Conservation (phyloP, 2,797 vertebrate species). For the Sebastes baramenuke region DNA sequence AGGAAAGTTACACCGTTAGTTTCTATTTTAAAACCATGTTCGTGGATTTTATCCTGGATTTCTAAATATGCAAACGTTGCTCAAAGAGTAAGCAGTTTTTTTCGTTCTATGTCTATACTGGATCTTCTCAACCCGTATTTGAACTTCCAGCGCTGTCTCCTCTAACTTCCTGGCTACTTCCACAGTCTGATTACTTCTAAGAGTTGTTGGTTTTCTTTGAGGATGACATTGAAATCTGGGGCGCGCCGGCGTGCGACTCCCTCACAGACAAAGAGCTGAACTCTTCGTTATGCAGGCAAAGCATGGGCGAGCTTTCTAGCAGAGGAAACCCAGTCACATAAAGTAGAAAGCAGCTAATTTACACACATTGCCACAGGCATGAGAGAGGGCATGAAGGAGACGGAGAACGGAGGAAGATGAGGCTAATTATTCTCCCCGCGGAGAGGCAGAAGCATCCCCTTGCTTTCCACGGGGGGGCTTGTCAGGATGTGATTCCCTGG, state of each 20-base stretch:
- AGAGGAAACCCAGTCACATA: constrained; percentile 4
- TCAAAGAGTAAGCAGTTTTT: background rate
- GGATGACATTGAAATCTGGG: constrained; percentile 53
- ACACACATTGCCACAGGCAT: constrained; percentile 54
- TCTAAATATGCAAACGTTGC: background rate
- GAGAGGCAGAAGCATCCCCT: constrained; percentile 24
- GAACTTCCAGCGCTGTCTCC: background rate
- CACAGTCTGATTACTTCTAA: background rate
- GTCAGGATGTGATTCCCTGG: constrained; percentile 36
- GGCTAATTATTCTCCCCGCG: constrained; percentile 58
- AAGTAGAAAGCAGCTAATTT: constrained; percentile 41
- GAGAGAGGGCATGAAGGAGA: constrained; percentile 22
- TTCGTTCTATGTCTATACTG: background rate
- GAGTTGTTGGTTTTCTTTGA: constrained; percentile 38
- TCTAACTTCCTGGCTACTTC: constrained; percentile 9
- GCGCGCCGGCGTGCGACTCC: background rate
- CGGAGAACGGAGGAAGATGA: constrained; percentile 35
- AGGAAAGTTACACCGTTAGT: background rate
- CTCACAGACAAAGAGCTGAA: constrained; percentile 17
- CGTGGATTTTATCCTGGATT: background rate
- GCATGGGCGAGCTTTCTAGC: constrained; percentile 5
- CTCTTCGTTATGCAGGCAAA: constrained; percentile 28
- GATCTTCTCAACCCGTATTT: background rate
- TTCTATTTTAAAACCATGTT: background rate
- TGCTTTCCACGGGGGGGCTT: constrained; percentile 14